Conservation (phyloP, 2,113 vertebrate genomes). For the Polyodon spathula region DNA sequence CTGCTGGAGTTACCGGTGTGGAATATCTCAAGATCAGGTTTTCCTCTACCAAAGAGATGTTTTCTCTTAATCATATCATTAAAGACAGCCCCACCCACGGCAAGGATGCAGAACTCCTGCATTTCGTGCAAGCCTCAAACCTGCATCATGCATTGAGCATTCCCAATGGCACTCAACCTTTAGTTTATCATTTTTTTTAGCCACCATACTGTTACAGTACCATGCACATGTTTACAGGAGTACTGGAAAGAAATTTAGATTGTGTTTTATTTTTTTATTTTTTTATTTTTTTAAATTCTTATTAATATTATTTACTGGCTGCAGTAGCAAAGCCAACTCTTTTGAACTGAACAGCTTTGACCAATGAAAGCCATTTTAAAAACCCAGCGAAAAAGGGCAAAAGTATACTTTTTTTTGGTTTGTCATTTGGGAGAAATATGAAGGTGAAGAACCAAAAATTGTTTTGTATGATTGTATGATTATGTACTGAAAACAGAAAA, state of each 20-base stretch:
- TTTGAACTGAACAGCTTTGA: neutral
- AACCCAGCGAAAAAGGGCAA: neutral
- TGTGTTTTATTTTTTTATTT: neutral
- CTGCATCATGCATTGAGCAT: no score
- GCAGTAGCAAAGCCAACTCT: no score
- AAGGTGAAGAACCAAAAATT: no score
- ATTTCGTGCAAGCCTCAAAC: no score
- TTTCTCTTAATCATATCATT: no score
- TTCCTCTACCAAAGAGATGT: no score
- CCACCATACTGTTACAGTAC: neutral
- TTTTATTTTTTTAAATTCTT: neutral
- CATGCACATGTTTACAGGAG: neutral
- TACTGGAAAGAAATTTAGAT: neutral
- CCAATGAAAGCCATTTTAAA: neutral
- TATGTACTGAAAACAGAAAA: conserved; percentile 19
- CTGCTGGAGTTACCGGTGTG: no score
- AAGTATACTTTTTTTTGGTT: conserved; percentile 9
- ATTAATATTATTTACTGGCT: neutral
- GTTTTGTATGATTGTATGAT: conserved; percentile 25
- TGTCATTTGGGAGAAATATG: no score
- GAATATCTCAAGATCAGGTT: no score
- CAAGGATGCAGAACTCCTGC: no score
- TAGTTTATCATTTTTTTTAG: neutral
- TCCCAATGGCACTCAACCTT: no score
- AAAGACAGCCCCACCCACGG: no score